phyloP scores from a whole-genome alignment of 2,888 invertebrate genomes.

The Limnephilus rhombicus region DNA sequence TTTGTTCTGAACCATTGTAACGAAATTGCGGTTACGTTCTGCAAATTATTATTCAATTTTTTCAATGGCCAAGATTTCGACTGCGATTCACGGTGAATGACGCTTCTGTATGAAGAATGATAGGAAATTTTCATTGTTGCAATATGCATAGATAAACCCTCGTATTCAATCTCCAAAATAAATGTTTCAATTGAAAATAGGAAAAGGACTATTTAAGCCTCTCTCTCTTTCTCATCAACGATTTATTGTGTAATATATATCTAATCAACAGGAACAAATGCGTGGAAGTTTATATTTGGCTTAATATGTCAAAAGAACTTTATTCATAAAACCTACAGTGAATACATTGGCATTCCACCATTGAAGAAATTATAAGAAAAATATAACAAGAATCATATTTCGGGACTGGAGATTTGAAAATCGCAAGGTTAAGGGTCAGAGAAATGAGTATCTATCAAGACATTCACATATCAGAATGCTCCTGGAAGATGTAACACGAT shows the following conservation, averaged over 20 bases:
- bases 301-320: no score
- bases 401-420: no score
- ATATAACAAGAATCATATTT: no score
- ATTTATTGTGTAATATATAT: not conserved
- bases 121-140: not conserved
- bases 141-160: not conserved
- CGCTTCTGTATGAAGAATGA: not conserved
- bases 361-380: no score
- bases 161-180: not conserved
- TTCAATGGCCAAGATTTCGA: not conserved
- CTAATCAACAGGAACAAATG: no score
- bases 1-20: conserved; percentile 45
- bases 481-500: not conserved
- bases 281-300: no score
- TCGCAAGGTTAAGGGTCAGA: no score
- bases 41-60: conserved; percentile 17
- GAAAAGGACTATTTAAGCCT: not conserved
- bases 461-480: not conserved
- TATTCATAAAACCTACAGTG: no score
- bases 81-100: not conserved
- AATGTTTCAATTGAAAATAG: not conserved
- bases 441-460: no score
- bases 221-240: not conserved
- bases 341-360: no score
- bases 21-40: conserved; percentile 6